Evolutionary conservation across 2,113 vertebrate species (phyloP), one percentile per base, ranked within the genome.

Genomic region (Ondatra zibethicus): DNA sequence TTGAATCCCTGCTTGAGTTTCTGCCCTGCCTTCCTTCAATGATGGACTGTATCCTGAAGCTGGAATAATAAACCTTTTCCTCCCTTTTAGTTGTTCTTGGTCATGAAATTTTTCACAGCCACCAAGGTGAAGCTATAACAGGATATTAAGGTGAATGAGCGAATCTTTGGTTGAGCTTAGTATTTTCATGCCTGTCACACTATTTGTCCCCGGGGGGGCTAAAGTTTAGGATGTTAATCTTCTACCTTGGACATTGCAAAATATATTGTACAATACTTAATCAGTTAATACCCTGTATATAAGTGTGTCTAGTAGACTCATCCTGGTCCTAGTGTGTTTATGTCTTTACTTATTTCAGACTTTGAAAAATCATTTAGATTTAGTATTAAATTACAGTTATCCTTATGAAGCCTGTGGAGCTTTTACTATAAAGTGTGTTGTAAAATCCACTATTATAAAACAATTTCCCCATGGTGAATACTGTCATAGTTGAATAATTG

Each of bases 381-480:
- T 70, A 81, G n/a, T 3, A 25, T 91, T 85, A 61, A 85, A 39
- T 17, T 81, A 76, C 29, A 86, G 47, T 63, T 84, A 50, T 50
- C 84, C 31, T 92, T 29, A 65, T 70, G 45, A 92, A 12, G 2
- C 27, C n/a, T 4, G 1, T 95, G 50, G 11, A 65, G 36, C 61
- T 94, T 81, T 93, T 93, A 39, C 55, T 87, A 36, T 66, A 88
- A 94, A 86, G 72, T 61, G 61, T 68, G 36, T 76, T 94, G 4
- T 68, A 92, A 95, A 89, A 75, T 85, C 63, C 5, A 78, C 70
- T 73, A 31, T 78, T 42, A 65, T 85, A 39, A 84, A 81, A 75
- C 27, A 88, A 42, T 81, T 10, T 94, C 89, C 73, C 73, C 27
- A n/a, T 94, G 70, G 88, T 61, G 92, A 92, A 78, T 93, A 93